A percentile compares a stretch with the other conserved stretches of the same genome.
phyloP scores from a whole-genome alignment of 2,797 vertebrate species.

The Syndactyla subalaris region DNA sequence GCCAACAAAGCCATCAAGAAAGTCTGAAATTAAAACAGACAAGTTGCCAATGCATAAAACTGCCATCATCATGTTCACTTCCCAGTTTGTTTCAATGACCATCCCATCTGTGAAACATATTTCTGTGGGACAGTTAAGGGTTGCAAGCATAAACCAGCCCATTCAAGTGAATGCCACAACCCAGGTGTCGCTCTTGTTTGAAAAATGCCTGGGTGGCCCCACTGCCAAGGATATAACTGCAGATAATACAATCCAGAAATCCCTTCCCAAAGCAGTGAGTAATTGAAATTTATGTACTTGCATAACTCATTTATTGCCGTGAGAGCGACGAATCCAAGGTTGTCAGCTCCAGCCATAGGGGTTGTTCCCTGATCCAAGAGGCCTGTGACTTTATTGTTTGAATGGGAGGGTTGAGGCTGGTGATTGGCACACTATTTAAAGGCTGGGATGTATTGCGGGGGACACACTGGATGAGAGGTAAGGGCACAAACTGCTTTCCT shows the following conservation, averaged over 20 bases:
- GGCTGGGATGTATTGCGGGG: not conserved
- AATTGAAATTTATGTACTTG: conserved; percentile 17
- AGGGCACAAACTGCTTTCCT: conserved; percentile 3
- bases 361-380: conserved; percentile 37
- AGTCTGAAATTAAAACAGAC: conserved; percentile 66
- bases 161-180: not conserved
- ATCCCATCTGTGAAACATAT: conserved; percentile 66
- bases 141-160: conserved; percentile 18
- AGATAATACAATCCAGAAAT: conserved; percentile 42
- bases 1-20: conserved; percentile 54
- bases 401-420: conserved; percentile 5
- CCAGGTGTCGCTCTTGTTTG: conserved; percentile 55
- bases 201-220: conserved; percentile 34
- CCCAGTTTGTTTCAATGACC: conserved; percentile 54
- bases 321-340: not conserved
- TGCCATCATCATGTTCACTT: conserved; percentile 44
- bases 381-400: conserved; percentile 7
- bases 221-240: conserved; percentile 34
- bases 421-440: not conserved
- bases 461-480: not conserved
- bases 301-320: conserved; percentile 29
- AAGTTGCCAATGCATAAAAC: conserved; percentile 65
- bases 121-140: conserved; percentile 51
- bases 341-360: conserved; percentile 48
- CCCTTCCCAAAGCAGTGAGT: conserved; percentile 33